Conservation (phyloP, 2,888 invertebrate species). For the Punctoribates punctum region DNA sequence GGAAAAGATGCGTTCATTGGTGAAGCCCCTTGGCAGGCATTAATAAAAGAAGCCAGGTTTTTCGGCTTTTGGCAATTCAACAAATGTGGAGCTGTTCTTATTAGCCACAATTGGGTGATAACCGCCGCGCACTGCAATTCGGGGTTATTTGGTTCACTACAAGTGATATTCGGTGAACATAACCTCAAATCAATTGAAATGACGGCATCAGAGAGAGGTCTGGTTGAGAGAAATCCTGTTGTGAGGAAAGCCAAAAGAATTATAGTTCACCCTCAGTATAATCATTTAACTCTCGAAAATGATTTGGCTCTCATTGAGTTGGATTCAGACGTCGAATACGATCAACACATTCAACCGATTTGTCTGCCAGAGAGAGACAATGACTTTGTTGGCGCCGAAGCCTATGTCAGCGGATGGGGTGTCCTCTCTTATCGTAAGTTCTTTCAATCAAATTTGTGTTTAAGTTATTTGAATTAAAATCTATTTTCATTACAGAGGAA, state of each 20-base stretch:
- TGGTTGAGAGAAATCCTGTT: not conserved
- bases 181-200: slow-evolving; percentile 63
- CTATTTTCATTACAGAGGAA: not conserved
- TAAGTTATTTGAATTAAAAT: slow-evolving; percentile 51
- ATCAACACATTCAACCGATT: slow-evolving; percentile 83
- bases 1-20: slow-evolving; percentile 30
- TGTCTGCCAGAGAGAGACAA: slow-evolving; percentile 68
- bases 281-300: slow-evolving; percentile 83
- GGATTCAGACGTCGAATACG: slow-evolving; percentile 74
- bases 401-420: slow-evolving; percentile 88
- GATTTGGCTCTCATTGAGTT: slow-evolving; percentile 80
- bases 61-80: slow-evolving; percentile 86
- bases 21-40: slow-evolving; percentile 56
- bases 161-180: slow-evolving; percentile 84
- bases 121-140: slow-evolving; percentile 93
- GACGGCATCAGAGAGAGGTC: slow-evolving; percentile 51
- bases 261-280: slow-evolving; percentile 79
- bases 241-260: slow-evolving; percentile 66
- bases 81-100: slow-evolving; percentile 90
- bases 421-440: slow-evolving; percentile 74
- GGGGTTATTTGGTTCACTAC: slow-evolving; percentile 80
- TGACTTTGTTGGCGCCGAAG: slow-evolving; percentile 78
- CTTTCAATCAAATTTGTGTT: not conserved
- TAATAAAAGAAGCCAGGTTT: slow-evolving; percentile 86
- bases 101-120: slow-evolving; percentile 76